These are phyloP conservation scores for Chironex yamaguchii DNA, from an alignment of 30 jellyfish, hydroid and myxozoan species.

Conservation along the genomic window DNA sequence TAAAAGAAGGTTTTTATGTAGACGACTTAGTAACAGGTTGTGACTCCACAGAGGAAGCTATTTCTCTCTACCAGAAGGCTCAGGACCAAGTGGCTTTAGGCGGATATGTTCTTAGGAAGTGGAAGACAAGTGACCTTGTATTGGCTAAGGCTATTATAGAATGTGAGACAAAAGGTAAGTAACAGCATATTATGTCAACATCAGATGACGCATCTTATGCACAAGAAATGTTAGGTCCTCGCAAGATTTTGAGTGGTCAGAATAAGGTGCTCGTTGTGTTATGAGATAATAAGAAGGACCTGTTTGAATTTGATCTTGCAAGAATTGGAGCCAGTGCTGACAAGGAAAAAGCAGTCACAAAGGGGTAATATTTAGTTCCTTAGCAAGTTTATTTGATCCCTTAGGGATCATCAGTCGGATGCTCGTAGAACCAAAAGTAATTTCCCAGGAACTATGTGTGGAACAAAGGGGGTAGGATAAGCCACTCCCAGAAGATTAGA, in stretches of 20 bases:
- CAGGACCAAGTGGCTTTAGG: background rate
- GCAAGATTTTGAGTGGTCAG: background rate
- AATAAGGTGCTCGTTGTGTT: background rate
- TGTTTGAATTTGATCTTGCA: constrained; percentile 1
- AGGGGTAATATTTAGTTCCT: constrained; percentile 6
- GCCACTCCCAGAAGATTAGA: constrained; percentile 14
- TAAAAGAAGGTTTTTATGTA: background rate
- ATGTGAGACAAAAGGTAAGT: background rate
- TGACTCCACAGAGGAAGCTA: background rate
- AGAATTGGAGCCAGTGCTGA: background rate
- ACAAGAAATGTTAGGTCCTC: background rate
- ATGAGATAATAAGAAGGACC: background rate
- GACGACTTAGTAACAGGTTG: background rate
- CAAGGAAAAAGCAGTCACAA: background rate
- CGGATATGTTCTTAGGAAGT: background rate
- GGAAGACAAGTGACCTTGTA: background rate
- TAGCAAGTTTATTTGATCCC: constrained; percentile 47
- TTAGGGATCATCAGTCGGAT: constrained; percentile 34
- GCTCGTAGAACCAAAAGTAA: constrained; percentile 5
- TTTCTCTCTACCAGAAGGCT: background rate
- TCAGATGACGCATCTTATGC: background rate
- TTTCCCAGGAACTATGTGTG: constrained; percentile 27
- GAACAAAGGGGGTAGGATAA: constrained; percentile 29
- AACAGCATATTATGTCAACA: background rate
- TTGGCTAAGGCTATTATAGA: background rate